phyloP scores from a whole-genome alignment of 1,140 invertebrate species.

The Drosophila nannoptera region DNA sequence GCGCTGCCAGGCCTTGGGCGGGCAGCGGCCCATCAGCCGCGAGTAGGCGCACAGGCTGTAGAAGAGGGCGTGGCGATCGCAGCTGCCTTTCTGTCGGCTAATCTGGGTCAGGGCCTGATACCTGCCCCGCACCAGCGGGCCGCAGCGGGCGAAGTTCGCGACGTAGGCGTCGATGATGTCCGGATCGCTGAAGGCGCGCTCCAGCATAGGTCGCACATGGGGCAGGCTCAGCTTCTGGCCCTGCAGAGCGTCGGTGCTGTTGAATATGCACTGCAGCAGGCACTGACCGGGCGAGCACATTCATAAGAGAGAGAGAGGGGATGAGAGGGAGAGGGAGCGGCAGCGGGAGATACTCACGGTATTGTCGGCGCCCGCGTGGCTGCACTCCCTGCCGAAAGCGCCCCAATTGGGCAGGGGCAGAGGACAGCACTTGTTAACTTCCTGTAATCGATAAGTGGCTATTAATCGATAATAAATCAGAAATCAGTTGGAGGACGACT shows the following conservation, averaged over 20 bases:
- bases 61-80: constrained; percentile 61
- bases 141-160: constrained; percentile 50
- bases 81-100: constrained; percentile 55
- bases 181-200: constrained; percentile 45
- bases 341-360: constrained; percentile 53
- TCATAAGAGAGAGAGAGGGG: neutral
- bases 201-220: constrained; percentile 51
- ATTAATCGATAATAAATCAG: neutral
- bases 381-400: constrained; percentile 55
- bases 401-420: constrained; percentile 63
- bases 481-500: neutral
- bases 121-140: constrained; percentile 34
- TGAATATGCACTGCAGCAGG: constrained; percentile 62
- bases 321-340: neutral
- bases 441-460: constrained; percentile 15
- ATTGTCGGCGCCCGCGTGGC: constrained; percentile 39
- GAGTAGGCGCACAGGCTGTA: constrained; percentile 64
- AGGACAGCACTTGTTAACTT: constrained; percentile 57
- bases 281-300: constrained; percentile 20
- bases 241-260: constrained; percentile 42
- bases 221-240: constrained; percentile 29
- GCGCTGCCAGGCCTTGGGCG: constrained; percentile 43
- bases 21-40: constrained; percentile 48
- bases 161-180: constrained; percentile 49
- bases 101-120: constrained; percentile 42